Conservation (phyloP, 2,113 vertebrate species). For the Amphilophus citrinellus region DNA sequence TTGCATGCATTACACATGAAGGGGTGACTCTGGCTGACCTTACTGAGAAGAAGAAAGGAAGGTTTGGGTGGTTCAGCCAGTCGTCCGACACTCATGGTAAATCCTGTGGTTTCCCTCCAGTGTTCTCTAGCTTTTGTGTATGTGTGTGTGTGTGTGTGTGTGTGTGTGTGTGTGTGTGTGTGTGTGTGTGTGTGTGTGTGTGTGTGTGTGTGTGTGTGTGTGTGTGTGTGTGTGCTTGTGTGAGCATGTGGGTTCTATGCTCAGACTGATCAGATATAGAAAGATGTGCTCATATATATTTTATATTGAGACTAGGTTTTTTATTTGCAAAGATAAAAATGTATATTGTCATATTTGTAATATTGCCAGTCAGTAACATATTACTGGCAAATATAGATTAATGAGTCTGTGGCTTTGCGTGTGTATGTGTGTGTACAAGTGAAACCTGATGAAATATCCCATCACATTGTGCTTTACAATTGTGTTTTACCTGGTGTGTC, state of each 20-base stretch:
- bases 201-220: background rate
- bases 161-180: background rate
- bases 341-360: background rate
- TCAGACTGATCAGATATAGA: background rate
- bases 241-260: background rate
- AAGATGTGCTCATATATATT: background rate
- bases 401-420: slow-evolving; percentile 1
- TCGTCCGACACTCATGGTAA: slow-evolving; percentile 97
- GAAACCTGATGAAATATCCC: slow-evolving; percentile 22
- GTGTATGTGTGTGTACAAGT: slow-evolving; percentile 2
- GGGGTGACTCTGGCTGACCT: slow-evolving; percentile 96
- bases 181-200: background rate
- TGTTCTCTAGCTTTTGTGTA: slow-evolving; percentile 47
- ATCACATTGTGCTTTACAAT: slow-evolving; percentile 55
- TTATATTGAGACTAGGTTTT: background rate
- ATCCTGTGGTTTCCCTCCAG: slow-evolving; percentile 77
- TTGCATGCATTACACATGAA: slow-evolving; percentile 90
- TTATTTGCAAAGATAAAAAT: background rate
- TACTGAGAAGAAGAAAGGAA: slow-evolving; percentile 97
- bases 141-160: background rate
- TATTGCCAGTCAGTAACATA: background rate
- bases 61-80: slow-evolving; percentile 94
- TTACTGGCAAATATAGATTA: background rate
- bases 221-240: background rate
- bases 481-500: slow-evolving; percentile 53